Percentiles rank a stretch among this genome's conserved stretches.
Evolutionary conservation across 2,797 vertebrate genomes (phyloP).

Genomic region (Sebastolobus alascanus): DNA sequence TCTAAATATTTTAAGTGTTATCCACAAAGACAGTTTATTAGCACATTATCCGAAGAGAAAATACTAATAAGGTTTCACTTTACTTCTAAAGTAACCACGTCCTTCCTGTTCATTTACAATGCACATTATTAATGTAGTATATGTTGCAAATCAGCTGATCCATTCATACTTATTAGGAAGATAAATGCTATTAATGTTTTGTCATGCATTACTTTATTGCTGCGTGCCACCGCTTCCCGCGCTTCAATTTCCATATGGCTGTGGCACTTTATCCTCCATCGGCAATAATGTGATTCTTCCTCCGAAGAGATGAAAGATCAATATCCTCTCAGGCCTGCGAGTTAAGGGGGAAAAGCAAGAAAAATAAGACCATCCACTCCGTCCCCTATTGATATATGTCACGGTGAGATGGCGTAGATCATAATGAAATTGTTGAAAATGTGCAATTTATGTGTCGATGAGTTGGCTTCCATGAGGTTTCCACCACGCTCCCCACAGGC

Average conservation of each 20-base stretch:
- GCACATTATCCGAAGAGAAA: conserved; percentile 15
- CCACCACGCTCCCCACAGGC: conserved; percentile 76
- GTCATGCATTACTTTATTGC: conserved; percentile 66
- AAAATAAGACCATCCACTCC: conserved; percentile 81
- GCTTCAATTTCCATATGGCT: conserved; percentile 77
- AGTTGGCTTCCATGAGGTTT: conserved; percentile 75
- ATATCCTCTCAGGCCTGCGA: conserved; percentile 80
- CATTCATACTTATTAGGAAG: conserved; percentile 63
- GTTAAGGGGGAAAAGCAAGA: conserved; percentile 72
- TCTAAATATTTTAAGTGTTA: not conserved
- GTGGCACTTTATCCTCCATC: conserved; percentile 74
- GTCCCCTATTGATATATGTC: conserved; percentile 79
- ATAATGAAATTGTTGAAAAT: conserved; percentile 85
- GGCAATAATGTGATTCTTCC: conserved; percentile 82
- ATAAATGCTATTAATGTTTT: conserved; percentile 67
- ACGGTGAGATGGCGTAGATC: conserved; percentile 72
- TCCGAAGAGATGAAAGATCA: conserved; percentile 83
- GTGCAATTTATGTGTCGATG: conserved; percentile 83
- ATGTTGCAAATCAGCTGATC: conserved; percentile 46
- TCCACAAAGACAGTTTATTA: too few species aligned
- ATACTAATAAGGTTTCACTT: conserved; percentile 36
- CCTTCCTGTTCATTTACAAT: conserved; percentile 43
- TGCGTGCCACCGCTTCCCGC: conserved; percentile 28
- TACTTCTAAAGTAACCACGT: conserved; percentile 21
- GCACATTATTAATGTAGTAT: conserved; percentile 35